Base-by-base conservation (phyloP, 2,797 vertebrate species). In the Myotis myotis region DNA sequence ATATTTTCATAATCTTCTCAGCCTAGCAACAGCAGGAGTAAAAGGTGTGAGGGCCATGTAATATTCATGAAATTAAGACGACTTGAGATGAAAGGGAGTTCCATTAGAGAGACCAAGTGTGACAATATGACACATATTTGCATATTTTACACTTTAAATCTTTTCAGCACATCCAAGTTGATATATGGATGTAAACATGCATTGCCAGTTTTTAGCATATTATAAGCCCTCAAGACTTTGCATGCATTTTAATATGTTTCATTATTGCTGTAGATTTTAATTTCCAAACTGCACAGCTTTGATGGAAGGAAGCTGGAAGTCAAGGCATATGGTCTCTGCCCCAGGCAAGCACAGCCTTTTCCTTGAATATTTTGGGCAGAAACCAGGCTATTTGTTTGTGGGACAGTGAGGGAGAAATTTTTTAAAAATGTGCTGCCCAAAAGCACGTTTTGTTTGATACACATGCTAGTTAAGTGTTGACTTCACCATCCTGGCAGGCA, bases 261-360 rank as follows among this genome's bases (percentile, higher is more conserved):
- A 98, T 98, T 99, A 99, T 99, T 99, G 98, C 99, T 98, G 99
- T 99, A 99, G 98, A 99, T 99, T 99, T 99, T 99, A 99, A 99
- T 99, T 99, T 99, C 97, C 98, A 99, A 99, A 98, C 98, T 98
- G 98, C 98, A 98, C 98, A 96, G 98, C 99, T 99, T 99, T 98
- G 98, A 98, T 98, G 98, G 98, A 98, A 98, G 98, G 97, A 98
- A 98, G 97, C 97, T 98, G 98, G 97, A 98, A 98, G 98, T 98
- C 97, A 97, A 98, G 98, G 98, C 98, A 98, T 98, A 98, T 98
- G 98, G 98, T 97, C 98, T 96, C 92, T 97, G 98, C 98, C 98
- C 96, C 97, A 98, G 98, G 98, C 98, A 97, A 98, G 76, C 97
- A 89, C 89, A 97, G 91, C 10, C 93, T 98, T 97, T 98, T 97